These are phyloP conservation scores for Hylaeus volcanicus DNA, from an alignment of 1,140 invertebrate species.

Conservation along the genomic window DNA sequence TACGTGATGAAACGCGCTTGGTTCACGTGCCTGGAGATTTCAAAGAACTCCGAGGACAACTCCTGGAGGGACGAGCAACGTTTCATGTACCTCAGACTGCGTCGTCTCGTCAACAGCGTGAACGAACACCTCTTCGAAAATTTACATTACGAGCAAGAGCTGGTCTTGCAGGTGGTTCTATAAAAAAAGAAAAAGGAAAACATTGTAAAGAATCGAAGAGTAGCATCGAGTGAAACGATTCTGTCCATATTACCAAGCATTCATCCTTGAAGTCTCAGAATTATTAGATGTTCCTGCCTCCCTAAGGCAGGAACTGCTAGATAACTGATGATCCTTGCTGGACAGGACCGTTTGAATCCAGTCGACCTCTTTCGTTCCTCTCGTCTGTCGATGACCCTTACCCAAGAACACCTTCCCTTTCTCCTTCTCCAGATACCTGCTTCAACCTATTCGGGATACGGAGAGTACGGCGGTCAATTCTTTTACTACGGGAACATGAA, in stretches of 20 bases:
- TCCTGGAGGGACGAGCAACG: slow-evolving; percentile 75
- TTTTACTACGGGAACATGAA: slow-evolving; percentile 79
- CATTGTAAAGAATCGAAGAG: no score
- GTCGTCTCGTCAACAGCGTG: slow-evolving; percentile 72
- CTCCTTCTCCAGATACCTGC: slow-evolving; percentile 21
- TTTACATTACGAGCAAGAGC: slow-evolving; percentile 68
- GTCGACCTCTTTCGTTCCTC: no score
- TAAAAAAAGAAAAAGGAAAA: neutral
- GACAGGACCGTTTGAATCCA: no score
- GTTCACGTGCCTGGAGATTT: slow-evolving; percentile 75
- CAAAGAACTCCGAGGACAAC: slow-evolving; percentile 61
- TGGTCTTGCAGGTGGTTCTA: slow-evolving; percentile 47
- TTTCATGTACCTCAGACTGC: slow-evolving; percentile 76
- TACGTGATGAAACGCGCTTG: slow-evolving; percentile 75
- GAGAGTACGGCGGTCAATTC: slow-evolving; percentile 75
- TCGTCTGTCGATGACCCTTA: no score
- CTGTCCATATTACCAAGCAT: no score
- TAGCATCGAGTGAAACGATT: no score
- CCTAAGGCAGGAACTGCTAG: no score
- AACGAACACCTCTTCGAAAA: slow-evolving; percentile 73
- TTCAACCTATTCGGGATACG: slow-evolving; percentile 76
- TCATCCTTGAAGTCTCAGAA: no score
- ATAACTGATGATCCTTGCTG: no score
- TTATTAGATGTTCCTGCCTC: no score
- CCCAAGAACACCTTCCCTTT: neutral